Evolutionary conservation across 2,888 invertebrate genomes (phyloP).

Genomic region (Pammene aurita): DNA sequence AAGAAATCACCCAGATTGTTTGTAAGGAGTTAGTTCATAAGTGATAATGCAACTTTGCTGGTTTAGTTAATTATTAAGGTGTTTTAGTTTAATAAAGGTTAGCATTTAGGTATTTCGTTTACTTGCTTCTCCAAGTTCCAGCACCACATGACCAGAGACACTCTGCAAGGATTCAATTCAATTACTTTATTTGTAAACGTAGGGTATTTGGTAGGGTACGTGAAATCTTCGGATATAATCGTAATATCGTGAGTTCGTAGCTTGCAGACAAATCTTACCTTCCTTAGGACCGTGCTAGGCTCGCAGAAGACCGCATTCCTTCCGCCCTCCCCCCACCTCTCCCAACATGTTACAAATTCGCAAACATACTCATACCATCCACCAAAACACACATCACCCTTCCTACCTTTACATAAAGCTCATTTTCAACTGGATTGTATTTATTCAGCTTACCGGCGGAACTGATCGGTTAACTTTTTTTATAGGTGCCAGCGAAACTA

Average conservation of each 20-base stretch:
- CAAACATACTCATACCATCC: slow-evolving; percentile 47
- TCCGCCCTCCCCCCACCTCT: slow-evolving; percentile 59
- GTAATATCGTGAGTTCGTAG: no score
- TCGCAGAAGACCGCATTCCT: slow-evolving; percentile 79
- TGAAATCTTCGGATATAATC: background rate
- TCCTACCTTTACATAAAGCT: slow-evolving; percentile 44
- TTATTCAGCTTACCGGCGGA: slow-evolving; percentile 19
- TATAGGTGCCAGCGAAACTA: slow-evolving; percentile 65
- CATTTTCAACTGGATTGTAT: slow-evolving; percentile 43
- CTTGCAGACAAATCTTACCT: background rate
- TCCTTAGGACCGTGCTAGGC: slow-evolving; percentile 55
- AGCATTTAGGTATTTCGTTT: no score
- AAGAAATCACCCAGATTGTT: no score
- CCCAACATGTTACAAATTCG: slow-evolving; percentile 58
- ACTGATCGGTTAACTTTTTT: slow-evolving; percentile 70
- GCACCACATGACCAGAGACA: no score
- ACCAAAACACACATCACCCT: slow-evolving; percentile 44
- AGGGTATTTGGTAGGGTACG: background rate
- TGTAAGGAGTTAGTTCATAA: no score
- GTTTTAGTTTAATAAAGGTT: no score
- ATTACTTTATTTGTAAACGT: no score
- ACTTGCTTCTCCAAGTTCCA: no score
- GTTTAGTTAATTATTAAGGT: no score
- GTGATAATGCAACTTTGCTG: no score
- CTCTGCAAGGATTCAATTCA: no score